A percentile compares a stretch with the other conserved stretches of the same genome.
Conservation (phyloP, 2,797 vertebrate genomes). For the Triplophysa yarkandensis region DNA sequence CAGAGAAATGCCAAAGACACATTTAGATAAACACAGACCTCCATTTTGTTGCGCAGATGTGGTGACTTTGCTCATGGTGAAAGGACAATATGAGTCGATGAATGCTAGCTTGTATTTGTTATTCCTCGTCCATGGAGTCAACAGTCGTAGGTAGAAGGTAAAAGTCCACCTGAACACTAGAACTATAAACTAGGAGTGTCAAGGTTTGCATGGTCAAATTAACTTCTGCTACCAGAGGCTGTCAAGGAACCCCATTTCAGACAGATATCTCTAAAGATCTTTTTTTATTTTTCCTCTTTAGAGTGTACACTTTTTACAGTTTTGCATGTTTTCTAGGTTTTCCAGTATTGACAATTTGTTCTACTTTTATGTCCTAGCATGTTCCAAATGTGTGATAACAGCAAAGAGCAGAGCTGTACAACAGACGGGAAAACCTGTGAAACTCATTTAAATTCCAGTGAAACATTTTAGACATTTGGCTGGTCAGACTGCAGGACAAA, state of each 20-base stretch:
- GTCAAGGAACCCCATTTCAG: not conserved
- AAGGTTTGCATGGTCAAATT: not conserved
- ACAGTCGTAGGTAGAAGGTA: constrained; percentile 18
- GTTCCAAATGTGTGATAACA: not conserved
- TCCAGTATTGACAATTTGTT: too few species aligned
- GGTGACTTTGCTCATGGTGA: constrained; percentile 50
- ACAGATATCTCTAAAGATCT: too few species aligned
- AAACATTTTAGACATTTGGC: too few species aligned
- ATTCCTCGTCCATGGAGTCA: not conserved
- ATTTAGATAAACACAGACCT: constrained; percentile 54
- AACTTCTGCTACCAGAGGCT: not conserved
- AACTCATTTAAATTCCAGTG: too few species aligned
- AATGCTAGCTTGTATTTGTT: not conserved
- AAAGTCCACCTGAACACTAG: constrained; percentile 20
- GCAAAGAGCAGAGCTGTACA: too few species aligned
- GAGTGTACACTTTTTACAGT: too few species aligned
- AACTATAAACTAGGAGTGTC: not conserved
- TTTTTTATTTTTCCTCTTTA: too few species aligned
- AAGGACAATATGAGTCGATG: constrained; percentile 29
- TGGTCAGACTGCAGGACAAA: too few species aligned
- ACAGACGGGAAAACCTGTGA: too few species aligned
- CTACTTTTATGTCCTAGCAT: too few species aligned
- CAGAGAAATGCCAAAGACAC: constrained; percentile 23
- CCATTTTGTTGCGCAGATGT: constrained; percentile 27
- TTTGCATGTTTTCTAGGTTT: too few species aligned